phyloP scores from a whole-genome alignment of 2,888 invertebrate genomes.

The Scelioninae gen. 2 region DNA sequence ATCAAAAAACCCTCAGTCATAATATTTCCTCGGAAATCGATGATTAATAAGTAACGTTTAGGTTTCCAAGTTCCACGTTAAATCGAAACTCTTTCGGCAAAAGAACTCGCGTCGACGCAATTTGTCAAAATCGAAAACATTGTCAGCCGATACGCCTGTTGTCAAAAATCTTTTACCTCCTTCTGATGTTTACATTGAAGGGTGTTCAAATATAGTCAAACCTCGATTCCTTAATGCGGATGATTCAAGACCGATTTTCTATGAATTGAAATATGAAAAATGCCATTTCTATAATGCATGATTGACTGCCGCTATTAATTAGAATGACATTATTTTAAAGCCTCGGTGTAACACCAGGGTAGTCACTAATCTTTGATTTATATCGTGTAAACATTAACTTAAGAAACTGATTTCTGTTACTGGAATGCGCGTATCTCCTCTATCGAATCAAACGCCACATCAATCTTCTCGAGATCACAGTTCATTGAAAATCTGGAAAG shows the following conservation, averaged over 20 bases:
- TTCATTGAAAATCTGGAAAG: slow-evolving; percentile 66
- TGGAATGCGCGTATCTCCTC: slow-evolving; percentile 63
- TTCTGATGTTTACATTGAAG: too few species aligned
- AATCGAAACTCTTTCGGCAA: too few species aligned
- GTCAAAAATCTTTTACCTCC: too few species aligned
- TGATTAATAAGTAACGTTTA: too few species aligned
- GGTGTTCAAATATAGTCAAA: too few species aligned
- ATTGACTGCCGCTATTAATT: slow-evolving; percentile 42
- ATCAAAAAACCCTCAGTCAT: too few species aligned
- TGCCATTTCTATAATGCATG: slow-evolving; percentile 15
- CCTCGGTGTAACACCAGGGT: neutral
- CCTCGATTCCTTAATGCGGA: too few species aligned
- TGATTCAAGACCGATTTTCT: slow-evolving; percentile 20
- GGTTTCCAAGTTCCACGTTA: too few species aligned
- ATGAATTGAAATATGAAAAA: slow-evolving; percentile 26
- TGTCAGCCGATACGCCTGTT: neutral
- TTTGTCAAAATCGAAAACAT: neutral
- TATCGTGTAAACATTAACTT: slow-evolving; percentile 49
- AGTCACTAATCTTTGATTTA: slow-evolving; percentile 33
- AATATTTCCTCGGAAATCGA: too few species aligned
- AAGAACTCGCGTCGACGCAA: neutral
- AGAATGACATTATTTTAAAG: slow-evolving; percentile 42
- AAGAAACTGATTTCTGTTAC: slow-evolving; percentile 59
- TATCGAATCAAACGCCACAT: slow-evolving; percentile 66
- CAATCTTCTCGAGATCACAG: slow-evolving; percentile 62